phyloP scores from a whole-genome alignment of 2,888 invertebrate genomes.

The Phoenoteleia sp. region DNA sequence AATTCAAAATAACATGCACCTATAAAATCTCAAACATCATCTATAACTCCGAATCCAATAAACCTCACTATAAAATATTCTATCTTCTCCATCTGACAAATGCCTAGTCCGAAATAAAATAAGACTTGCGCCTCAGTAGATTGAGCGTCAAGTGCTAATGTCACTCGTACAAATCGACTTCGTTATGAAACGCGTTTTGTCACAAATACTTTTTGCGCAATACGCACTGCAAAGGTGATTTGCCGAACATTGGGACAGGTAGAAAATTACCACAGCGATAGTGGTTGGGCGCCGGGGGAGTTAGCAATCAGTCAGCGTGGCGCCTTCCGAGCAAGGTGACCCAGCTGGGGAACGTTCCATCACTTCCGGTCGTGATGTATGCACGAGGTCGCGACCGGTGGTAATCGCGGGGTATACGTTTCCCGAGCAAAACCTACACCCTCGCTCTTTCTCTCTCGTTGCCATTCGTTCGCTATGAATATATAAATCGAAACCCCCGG shows the following conservation, averaged over 20 bases:
- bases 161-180: constrained; percentile 39
- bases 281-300: constrained; percentile 78
- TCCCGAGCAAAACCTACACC: constrained; percentile 72
- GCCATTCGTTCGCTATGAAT: constrained; percentile 81
- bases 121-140: no score
- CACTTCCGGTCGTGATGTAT: constrained; percentile 85
- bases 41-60: no score
- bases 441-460: constrained; percentile 43
- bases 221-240: constrained; percentile 23
- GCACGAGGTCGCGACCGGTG: constrained; percentile 84
- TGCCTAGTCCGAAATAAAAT: no score
- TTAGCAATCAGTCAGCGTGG: constrained; percentile 85
- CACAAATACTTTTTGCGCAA: constrained; percentile 27
- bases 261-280: constrained; percentile 62
- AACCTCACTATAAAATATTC: no score
- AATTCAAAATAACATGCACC: no score
- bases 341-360: constrained; percentile 84
- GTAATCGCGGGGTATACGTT: constrained; percentile 83
- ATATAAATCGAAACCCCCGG: constrained; percentile 83
- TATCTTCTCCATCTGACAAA: no score
- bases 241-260: constrained; percentile 49
- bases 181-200: constrained; percentile 30
- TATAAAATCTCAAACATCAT: no score
- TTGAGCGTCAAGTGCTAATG: no score
- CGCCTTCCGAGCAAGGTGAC: constrained; percentile 81